Evolutionary conservation across 2,888 invertebrate species (phyloP).

Genomic region (Itoplectis maculator): DNA sequence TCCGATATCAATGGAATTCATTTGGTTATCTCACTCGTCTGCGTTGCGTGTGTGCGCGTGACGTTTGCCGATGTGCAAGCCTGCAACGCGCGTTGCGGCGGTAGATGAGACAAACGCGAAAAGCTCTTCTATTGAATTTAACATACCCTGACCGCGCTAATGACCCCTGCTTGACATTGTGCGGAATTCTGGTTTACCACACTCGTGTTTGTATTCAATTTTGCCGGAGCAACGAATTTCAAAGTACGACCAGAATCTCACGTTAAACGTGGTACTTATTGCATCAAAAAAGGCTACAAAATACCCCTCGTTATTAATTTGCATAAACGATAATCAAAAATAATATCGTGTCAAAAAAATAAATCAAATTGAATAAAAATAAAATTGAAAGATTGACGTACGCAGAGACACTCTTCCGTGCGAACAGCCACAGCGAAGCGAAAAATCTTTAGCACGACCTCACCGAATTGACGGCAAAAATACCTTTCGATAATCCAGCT

Average conservation of each 20-base stretch:
- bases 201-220: background rate
- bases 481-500: background rate
- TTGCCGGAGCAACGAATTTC: background rate
- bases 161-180: slow-evolving; percentile 13
- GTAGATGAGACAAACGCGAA: slow-evolving; percentile 11
- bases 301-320: no score
- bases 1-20: slow-evolving; percentile 35
- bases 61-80: slow-evolving; percentile 10
- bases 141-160: slow-evolving; percentile 22
- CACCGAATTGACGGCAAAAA: background rate
- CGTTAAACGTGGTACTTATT: no score
- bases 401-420: no score
- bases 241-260: no score
- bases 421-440: no score
- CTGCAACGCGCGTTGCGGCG: background rate
- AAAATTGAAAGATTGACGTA: no score
- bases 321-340: no score
- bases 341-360: no score
- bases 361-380: no score
- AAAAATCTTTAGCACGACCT: background rate
- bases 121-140: slow-evolving; percentile 34
- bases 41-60: background rate
- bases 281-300: no score
- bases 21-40: slow-evolving; percentile 22
- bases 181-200: background rate